A percentile compares a stretch with the other conserved stretches of the same genome.
Conservation (phyloP, 2,113 vertebrate genomes). For the Pterocles burchelli region DNA sequence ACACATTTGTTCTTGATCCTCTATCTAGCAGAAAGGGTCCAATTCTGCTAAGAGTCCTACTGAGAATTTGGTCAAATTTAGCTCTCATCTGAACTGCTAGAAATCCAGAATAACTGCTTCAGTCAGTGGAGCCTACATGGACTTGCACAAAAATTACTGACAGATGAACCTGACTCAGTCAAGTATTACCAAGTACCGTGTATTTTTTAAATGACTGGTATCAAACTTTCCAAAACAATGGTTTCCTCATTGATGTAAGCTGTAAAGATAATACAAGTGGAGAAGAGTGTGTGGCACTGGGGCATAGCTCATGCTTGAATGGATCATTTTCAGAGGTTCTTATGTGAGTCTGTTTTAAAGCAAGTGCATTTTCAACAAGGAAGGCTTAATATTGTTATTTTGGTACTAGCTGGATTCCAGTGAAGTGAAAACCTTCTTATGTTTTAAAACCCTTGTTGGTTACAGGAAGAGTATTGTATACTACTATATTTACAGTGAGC, state of each 20-base stretch:
- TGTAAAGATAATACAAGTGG: background rate
- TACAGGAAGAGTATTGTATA: background rate
- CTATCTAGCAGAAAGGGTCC: background rate
- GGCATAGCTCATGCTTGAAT: background rate
- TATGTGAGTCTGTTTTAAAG: background rate
- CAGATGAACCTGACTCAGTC: background rate
- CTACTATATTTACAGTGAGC: background rate
- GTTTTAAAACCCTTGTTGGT: background rate
- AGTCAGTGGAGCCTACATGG: background rate
- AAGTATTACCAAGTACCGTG: background rate
- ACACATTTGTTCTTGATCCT: background rate
- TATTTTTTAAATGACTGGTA: background rate
- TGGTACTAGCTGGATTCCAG: background rate
- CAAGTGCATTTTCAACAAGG: background rate
- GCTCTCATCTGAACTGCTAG: background rate
- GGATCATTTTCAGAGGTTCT: background rate
- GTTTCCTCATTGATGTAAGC: background rate
- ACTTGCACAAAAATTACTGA: background rate
- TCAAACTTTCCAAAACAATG: too few species aligned
- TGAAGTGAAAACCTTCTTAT: background rate
- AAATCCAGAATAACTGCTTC: background rate
- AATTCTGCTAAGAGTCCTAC: background rate
- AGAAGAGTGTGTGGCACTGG: background rate
- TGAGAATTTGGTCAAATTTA: conserved; percentile 3
- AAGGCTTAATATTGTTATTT: background rate